These are phyloP conservation scores for Melitaea cinxia DNA, from an alignment of 1,140 invertebrate genomes.

Conservation along the genomic window DNA sequence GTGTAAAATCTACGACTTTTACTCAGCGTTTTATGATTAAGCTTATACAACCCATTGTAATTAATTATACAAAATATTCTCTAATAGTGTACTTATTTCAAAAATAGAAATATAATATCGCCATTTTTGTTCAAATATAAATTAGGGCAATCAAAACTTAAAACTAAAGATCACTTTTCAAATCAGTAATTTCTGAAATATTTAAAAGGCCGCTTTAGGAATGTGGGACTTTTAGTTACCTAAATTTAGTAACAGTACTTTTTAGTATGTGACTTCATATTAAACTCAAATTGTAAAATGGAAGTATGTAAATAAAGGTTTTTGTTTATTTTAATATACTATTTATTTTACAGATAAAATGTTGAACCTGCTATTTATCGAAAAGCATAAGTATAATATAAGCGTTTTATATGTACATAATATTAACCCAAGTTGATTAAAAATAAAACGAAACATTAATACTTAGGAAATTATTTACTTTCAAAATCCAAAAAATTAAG, in stretches of 20 bases:
- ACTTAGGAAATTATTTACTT: slow-evolving; percentile 3
- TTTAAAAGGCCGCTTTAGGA: slow-evolving; percentile 50
- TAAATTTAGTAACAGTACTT: no score
- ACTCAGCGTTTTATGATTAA: slow-evolving; percentile 51
- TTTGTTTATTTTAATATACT: no score
- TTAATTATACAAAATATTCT: slow-evolving; percentile 79
- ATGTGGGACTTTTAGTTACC: slow-evolving; percentile 46
- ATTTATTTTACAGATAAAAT: no score
- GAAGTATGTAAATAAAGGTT: no score
- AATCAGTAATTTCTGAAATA: slow-evolving; percentile 41
- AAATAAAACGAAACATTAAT: not conserved
- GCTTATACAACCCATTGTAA: slow-evolving; percentile 79
- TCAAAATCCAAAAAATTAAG: not conserved
- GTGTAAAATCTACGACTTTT: slow-evolving; percentile 53
- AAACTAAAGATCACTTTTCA: slow-evolving; percentile 45
- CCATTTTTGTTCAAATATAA: slow-evolving; percentile 70
- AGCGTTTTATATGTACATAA: not conserved
- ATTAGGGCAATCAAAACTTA: slow-evolving; percentile 52
- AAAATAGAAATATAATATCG: slow-evolving; percentile 71
- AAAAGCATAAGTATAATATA: not conserved
- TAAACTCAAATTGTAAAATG: no score
- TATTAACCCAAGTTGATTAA: not conserved
- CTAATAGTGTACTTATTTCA: slow-evolving; percentile 68
- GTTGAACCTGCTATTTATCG: not conserved
- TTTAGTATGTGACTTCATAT: no score